Conservation (phyloP, 2,113 vertebrate genomes). For the Antechinus flavipes region DNA sequence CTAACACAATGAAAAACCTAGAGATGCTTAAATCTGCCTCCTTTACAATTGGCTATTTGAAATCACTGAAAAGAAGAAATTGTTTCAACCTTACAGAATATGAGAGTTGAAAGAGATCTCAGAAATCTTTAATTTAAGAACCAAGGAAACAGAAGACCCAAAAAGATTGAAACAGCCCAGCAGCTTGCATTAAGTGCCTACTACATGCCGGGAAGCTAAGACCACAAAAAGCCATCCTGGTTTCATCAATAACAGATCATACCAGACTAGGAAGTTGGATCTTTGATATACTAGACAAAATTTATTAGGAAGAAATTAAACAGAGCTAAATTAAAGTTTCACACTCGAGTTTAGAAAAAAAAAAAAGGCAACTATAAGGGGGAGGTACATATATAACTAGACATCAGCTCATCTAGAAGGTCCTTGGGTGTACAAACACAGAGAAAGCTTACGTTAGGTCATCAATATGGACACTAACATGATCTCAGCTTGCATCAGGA, state of each 20-base stretch:
- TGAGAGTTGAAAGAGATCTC: background rate
- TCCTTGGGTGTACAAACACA: too few species aligned
- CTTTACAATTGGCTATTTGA: constrained; percentile 34
- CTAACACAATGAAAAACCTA: background rate
- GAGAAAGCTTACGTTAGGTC: too few species aligned
- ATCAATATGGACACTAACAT: too few species aligned
- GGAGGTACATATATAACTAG: background rate
- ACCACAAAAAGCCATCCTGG: background rate
- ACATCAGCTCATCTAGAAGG: background rate
- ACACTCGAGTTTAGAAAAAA: background rate
- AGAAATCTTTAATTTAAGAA: background rate
- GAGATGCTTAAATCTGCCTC: constrained; percentile 15
- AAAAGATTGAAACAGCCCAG: background rate
- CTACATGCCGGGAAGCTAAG: background rate
- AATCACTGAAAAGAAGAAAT: constrained; percentile 29
- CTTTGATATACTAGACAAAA: background rate
- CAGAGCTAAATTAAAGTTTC: background rate
- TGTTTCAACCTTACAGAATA: background rate
- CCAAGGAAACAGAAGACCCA: background rate
- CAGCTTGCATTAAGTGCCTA: background rate
- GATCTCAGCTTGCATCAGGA: too few species aligned
- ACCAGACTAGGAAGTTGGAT: background rate
- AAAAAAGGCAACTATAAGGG: background rate
- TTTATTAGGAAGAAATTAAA: background rate
- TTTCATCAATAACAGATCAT: background rate